Base-by-base conservation (phyloP, 2,797 vertebrate genomes). In the Pelochelys cantorii region DNA sequence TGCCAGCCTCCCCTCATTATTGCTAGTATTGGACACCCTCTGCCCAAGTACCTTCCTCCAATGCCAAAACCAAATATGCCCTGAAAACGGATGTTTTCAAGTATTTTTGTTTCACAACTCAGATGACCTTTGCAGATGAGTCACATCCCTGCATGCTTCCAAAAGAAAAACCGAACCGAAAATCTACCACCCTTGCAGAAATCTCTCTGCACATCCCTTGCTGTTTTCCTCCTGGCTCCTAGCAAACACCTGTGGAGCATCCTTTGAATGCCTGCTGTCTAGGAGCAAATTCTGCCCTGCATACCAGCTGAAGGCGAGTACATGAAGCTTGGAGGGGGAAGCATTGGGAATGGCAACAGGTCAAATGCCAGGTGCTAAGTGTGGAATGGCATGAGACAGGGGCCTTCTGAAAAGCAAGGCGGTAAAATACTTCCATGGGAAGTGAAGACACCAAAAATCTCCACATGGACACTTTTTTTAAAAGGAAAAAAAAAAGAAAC, bases 391-490 rank as follows among this genome's bases (percentile, higher is more conserved):
- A 62, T 13, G 18, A 90, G 86, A 83, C 48, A 52, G 79, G 18
- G 84, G 83, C 62, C 56, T 87, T 34, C 68, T 77, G 80, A 85
- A 91, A 93, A 82, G 34, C 7, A 87, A 90, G 84, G 86, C 42
- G 77, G 10, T 62, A 42, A 37, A 57, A 7, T 7, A 27, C 55
- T 12, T 83, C 52, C 34, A 15, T 11, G 71, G 9, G 82, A 12
- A 52, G 82, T n/a, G 54, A 83, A 93, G 93, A 95, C 89, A 82
- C 85, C 91, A 91, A 94, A 91, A 81, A 86, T 77, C 81, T 54
- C 42, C 25, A 78, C 23, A 7, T 37, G 85, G 94, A 92, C 55
- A 2, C 42, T 17, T 42, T 11, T 68, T 31, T 29, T 27, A 60
- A 42, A 8, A 42, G 42, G n/a, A n/a, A n/a, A 48, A 48, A 48